A percentile compares a stretch with the other conserved stretches of the same genome.
Conservation (phyloP, 92 coral and sea anemone species). For the Meandrina meandrites region DNA sequence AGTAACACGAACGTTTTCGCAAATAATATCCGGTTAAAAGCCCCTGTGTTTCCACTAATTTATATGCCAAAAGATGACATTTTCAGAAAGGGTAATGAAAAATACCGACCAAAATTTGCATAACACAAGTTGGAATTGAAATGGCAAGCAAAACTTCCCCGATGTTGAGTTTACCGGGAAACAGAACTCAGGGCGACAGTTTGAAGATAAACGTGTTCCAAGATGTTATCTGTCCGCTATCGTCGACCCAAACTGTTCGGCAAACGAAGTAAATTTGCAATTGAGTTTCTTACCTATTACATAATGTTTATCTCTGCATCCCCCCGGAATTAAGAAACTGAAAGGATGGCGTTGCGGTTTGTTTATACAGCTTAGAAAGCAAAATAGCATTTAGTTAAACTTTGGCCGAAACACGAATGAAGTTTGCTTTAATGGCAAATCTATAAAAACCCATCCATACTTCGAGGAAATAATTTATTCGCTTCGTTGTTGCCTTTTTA, state of each 20-base stretch:
- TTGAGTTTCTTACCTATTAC: constrained; percentile 3
- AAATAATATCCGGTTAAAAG: constrained; percentile 22
- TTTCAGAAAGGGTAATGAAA: constrained; percentile 5
- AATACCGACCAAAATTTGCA: constrained; percentile 16
- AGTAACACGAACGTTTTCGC: neutral
- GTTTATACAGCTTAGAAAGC: constrained; percentile 36
- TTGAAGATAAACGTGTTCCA: neutral
- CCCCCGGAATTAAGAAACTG: neutral
- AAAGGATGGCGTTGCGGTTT: constrained; percentile 13
- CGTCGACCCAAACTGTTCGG: neutral
- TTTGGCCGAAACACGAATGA: neutral
- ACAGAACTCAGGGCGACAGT: neutral
- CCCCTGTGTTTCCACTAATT: constrained; percentile 16
- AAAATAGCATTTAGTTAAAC: constrained; percentile 18
- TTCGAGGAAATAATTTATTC: neutral
- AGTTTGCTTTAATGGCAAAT: neutral
- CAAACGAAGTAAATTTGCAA: neutral
- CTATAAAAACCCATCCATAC: neutral
- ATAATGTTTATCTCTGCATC: neutral
- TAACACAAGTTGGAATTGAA: constrained; percentile 9
- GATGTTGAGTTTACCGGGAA: neutral
- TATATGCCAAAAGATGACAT: constrained; percentile 28
- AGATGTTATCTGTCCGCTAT: neutral
- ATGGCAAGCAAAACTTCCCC: neutral
- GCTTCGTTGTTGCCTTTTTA: neutral